Conservation (phyloP, 2,888 invertebrate species). For the Chrysina gloriosa region DNA sequence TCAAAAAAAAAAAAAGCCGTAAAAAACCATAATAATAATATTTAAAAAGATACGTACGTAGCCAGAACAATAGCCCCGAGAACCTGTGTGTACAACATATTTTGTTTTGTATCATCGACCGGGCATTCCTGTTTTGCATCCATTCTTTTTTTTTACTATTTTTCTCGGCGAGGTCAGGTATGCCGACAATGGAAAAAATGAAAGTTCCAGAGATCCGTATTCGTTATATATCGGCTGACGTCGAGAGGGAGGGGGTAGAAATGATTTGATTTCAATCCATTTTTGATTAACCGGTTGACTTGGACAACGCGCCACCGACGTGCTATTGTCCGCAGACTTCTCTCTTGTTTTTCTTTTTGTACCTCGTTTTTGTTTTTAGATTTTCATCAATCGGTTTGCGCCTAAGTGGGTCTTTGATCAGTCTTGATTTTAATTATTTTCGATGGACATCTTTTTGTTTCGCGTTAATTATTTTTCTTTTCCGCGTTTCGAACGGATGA, state of each 20-base stretch:
- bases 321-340: conserved; percentile 30
- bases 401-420: conserved; percentile 50
- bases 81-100: neutral
- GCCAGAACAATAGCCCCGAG: neutral
- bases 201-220: conserved; percentile 47
- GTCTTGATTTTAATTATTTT: conserved; percentile 48
- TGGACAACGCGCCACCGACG: conserved; percentile 46
- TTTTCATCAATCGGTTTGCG: conserved; percentile 47
- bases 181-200: conserved; percentile 48
- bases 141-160: conserved; percentile 21
- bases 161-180: conserved; percentile 54
- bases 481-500: too few species aligned
- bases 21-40: neutral
- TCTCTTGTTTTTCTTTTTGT: conserved; percentile 19
- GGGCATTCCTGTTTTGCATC: neutral
- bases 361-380: conserved; percentile 25
- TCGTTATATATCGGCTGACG: conserved; percentile 38
- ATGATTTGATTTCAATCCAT: conserved; percentile 55
- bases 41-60: too few species aligned
- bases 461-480: conserved; percentile 48
- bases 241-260: conserved; percentile 42
- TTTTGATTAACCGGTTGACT: conserved; percentile 55
- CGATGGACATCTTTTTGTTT: conserved; percentile 48
- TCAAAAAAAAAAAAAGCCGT: neutral
- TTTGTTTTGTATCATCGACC: neutral